A percentile compares a stretch with the other conserved stretches of the same genome.
Evolutionary conservation across 2,797 vertebrate genomes (phyloP).

Genomic region (Neosalanx taihuensis): DNA sequence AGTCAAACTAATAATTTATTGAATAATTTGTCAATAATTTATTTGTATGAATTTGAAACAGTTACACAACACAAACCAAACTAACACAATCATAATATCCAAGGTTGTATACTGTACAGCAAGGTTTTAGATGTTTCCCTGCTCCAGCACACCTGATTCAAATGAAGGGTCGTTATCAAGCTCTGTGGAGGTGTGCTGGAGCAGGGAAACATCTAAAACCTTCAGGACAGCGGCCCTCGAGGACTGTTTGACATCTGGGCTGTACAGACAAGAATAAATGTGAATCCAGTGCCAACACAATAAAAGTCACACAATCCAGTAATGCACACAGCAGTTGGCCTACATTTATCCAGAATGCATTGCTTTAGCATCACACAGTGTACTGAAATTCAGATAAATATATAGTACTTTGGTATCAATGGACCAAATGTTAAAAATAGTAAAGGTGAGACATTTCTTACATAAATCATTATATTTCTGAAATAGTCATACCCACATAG

Average conservation of each 20-base stretch:
- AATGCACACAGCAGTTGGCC: not conserved
- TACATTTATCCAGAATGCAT: not conserved
- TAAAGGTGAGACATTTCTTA: too few species aligned
- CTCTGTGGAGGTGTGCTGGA: too few species aligned
- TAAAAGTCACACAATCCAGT: not conserved
- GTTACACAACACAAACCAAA: slow-evolving; percentile 26
- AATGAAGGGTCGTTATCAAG: too few species aligned
- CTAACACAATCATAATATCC: slow-evolving; percentile 27
- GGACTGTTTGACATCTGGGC: not conserved
- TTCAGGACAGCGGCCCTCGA: too few species aligned
- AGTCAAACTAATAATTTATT: not conserved
- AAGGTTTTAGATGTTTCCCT: too few species aligned
- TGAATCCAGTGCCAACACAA: slow-evolving; percentile 8
- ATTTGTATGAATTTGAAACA: slow-evolving; percentile 44
- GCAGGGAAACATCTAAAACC: too few species aligned
- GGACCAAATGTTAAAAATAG: too few species aligned
- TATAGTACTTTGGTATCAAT: too few species aligned
- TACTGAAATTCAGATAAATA: not conserved
- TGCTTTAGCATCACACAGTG: not conserved
- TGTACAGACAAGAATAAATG: slow-evolving; percentile 22
- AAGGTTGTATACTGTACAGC: slow-evolving; percentile 19
- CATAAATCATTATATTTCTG: too few species aligned
- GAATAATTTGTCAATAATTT: slow-evolving; percentile 30
- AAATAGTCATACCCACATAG: too few species aligned
- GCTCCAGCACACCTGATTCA: too few species aligned